Evolutionary conservation across 2,113 vertebrate species (phyloP).

Genomic region (Eurypyga helias): DNA sequence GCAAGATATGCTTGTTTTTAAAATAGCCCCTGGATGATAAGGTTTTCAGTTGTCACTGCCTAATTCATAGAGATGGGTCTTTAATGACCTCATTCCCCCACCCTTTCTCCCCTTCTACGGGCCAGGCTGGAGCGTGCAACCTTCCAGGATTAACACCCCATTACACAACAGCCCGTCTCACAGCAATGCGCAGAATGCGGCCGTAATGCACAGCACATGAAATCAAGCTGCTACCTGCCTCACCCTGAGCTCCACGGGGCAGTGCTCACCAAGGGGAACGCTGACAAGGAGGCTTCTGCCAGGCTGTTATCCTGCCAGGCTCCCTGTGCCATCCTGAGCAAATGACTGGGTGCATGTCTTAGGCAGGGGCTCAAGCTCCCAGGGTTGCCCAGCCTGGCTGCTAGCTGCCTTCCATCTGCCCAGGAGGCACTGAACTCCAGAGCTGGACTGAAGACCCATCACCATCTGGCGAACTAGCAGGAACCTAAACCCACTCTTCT

Average conservation of each 20-base stretch:
- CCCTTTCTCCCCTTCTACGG: not conserved
- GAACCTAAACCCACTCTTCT: not conserved
- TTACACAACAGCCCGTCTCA: not conserved
- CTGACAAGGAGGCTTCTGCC: not conserved
- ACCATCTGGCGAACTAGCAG: not conserved
- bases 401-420: not conserved
- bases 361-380: not conserved
- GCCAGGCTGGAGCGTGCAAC: not conserved
- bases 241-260: not conserved
- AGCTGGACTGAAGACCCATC: not conserved
- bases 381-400: not conserved
- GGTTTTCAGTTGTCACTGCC: not conserved
- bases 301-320: not conserved
- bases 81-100: constrained; percentile 21
- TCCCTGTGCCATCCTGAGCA: not conserved
- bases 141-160: not conserved
- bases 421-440: not conserved
- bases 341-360: rapidly evolving
- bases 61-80: constrained; percentile 19
- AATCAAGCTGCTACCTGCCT: not conserved
- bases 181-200: rapidly evolving
- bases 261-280: rapidly evolving
- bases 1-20: constrained; percentile 46
- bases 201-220: not conserved
- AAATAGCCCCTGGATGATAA: not conserved